Evolutionary conservation across 1,140 invertebrate species (phyloP), one percentile per base, ranked within the genome.

Genomic region (Sarcophaga bullata): DNA sequence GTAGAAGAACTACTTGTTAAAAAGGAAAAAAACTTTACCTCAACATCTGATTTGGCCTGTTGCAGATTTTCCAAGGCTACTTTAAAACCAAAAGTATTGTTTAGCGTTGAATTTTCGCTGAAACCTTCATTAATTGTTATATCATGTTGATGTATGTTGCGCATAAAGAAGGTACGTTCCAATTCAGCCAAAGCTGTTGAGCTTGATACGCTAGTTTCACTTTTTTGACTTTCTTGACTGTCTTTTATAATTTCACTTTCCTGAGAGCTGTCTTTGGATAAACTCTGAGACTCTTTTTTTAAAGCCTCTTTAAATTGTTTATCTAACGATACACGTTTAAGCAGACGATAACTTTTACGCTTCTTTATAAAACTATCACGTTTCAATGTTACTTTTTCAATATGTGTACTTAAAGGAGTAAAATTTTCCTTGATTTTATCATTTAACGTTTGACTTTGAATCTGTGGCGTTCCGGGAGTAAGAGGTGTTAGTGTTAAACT

Each of bases 1-100:
- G 0, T 17, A 10, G 9, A 19, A 48, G 6, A 4, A 9, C n/a
- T n/a, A 68, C 9, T 25, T 68, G n/a, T 25, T 19, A 68, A 68
- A n/a, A 62, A 62, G 54, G n/a, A 62, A 62, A n/a, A 25, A 68
- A 25, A 19, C 47, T 86, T 87, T 90, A 95, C 94, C 89, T 93
- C 92, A 81, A 93, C 91, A 62, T 94, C 85, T 17, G 94, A 91
- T 90, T 94, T 94, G n/a, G 92, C 93, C 87, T 94, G 92, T 86
- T 95, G 94, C 78, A 94, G 88, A 91, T 96, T 95, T 85, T 95
- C 93, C 81, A 93, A 91, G 72, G 93, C 93, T n/a, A 94, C 91
- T 89, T 94, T 92, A 85, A 94, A 95, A 3, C 92, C 93, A 86
- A 92, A 93, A 10, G 92, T 92, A 81, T 94, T 94, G 84, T 93